Evolutionary conservation across 2,797 vertebrate species (phyloP).

Genomic region (Sebastes vulpes): DNA sequence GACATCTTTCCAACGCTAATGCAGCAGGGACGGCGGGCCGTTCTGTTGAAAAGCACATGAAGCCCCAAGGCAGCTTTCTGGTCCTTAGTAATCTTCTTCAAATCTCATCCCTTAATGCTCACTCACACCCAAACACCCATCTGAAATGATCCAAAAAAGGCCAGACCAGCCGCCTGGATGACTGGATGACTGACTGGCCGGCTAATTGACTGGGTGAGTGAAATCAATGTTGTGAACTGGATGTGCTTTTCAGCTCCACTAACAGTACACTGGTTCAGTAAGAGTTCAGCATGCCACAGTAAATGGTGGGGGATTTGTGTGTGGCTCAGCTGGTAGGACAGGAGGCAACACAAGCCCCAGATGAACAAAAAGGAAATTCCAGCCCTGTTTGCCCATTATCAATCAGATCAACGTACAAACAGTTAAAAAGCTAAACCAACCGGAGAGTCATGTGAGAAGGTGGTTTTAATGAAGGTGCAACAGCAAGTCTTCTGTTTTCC

Average conservation of each 20-base stretch:
- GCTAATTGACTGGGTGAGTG: conserved; percentile 69
- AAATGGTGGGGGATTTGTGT: conserved; percentile 51
- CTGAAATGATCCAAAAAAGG: conserved; percentile 56
- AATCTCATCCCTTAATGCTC: conserved; percentile 73
- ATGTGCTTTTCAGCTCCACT: conserved; percentile 71
- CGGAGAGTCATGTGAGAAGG: not conserved
- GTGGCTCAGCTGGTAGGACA: conserved; percentile 44
- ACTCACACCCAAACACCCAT: conserved; percentile 75
- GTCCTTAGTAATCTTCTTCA: conserved; percentile 71
- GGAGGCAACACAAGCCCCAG: not conserved
- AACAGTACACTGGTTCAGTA: conserved; percentile 59
- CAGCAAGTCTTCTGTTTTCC: conserved; percentile 13
- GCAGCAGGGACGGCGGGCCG: conserved; percentile 53
- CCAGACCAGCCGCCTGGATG: conserved; percentile 32
- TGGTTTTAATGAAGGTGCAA: conserved; percentile 5
- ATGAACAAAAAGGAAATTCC: not conserved
- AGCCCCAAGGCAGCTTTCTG: conserved; percentile 64
- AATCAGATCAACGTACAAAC: conserved; percentile 24
- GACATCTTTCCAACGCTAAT: conserved; percentile 59
- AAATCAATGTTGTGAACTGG: conserved; percentile 74
- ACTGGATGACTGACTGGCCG: conserved; percentile 33
- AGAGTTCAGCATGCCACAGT: conserved; percentile 65
- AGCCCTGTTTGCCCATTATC: not conserved
- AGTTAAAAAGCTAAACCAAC: conserved; percentile 17
- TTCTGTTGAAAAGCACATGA: conserved; percentile 55